These are phyloP conservation scores for Eurypyga helias DNA, from an alignment of 2,113 vertebrate species.

Conservation along the genomic window DNA sequence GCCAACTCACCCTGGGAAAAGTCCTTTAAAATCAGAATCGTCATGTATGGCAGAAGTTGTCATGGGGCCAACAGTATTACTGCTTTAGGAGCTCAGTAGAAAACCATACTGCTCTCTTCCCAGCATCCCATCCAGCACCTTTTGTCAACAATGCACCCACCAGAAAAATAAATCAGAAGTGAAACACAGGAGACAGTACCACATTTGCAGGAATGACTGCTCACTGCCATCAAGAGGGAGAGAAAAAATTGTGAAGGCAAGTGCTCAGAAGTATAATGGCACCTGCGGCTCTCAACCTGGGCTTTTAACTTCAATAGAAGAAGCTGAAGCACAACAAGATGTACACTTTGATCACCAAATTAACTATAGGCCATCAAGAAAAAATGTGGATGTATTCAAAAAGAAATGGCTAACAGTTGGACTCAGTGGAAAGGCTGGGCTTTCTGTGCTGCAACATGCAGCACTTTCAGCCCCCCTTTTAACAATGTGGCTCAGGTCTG, in stretches of 20 bases:
- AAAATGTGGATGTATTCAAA: background rate
- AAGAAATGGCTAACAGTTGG: background rate
- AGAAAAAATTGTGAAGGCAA: background rate
- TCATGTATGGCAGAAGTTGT: background rate
- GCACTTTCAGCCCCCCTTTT: background rate
- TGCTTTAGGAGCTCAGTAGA: background rate
- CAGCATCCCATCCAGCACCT: background rate
- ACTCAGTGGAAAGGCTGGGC: background rate
- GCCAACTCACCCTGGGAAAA: background rate
- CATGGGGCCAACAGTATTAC: background rate
- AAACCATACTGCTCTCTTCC: background rate
- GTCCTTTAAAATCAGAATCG: background rate
- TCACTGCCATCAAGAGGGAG: background rate
- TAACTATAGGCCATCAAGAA: background rate
- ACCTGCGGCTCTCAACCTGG: background rate
- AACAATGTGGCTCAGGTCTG: background rate
- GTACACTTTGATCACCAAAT: background rate
- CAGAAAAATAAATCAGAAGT: background rate
- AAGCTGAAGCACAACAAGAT: background rate
- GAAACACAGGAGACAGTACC: background rate
- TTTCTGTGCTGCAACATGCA: background rate
- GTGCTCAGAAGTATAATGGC: background rate
- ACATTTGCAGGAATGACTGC: background rate
- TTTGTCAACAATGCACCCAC: background rate
- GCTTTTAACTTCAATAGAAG: background rate